A percentile compares a stretch with the other conserved stretches of the same genome.
phyloP scores from a whole-genome alignment of 1,140 invertebrate genomes.

The Bombus pyrosoma region DNA sequence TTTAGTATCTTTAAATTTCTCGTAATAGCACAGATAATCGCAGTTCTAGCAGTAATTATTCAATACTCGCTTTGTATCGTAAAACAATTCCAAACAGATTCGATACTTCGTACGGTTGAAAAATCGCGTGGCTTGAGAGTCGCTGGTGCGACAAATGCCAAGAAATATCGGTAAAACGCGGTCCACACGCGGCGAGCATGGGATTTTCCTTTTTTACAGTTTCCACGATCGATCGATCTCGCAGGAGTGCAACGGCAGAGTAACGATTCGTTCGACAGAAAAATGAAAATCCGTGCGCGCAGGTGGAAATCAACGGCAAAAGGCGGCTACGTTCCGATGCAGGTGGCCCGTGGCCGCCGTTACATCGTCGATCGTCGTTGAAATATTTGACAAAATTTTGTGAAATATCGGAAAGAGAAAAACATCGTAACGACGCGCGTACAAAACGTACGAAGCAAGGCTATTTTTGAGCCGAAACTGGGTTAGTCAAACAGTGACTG shows the following conservation, averaged over 20 bases:
- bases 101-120: background rate
- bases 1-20: too few relatives aligned
- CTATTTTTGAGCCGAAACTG: conserved; percentile 68
- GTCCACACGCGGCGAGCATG: too few relatives aligned
- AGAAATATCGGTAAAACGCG: background rate
- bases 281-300: conserved; percentile 24
- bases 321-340: background rate
- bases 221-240: conserved; percentile 5
- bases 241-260: background rate
- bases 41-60: too few relatives aligned
- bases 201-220: background rate
- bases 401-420: conserved; percentile 38
- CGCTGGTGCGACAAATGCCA: background rate
- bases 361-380: conserved; percentile 8
- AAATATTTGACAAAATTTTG: conserved; percentile 44
- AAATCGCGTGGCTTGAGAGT: background rate
- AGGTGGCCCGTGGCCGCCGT: background rate
- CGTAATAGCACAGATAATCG: too few relatives aligned
- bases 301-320: conserved; percentile 28
- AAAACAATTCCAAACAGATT: too few relatives aligned
- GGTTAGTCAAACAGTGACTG: conserved; percentile 63
- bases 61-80: too few relatives aligned
- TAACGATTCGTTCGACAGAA: conserved; percentile 17
- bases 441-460: conserved; percentile 15
- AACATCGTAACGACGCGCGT: background rate